A percentile compares a stretch with the other conserved stretches of the same genome.
These are phyloP conservation scores for Corvus cornix DNA, from an alignment of 2,113 vertebrate species.

Conservation along the genomic window DNA sequence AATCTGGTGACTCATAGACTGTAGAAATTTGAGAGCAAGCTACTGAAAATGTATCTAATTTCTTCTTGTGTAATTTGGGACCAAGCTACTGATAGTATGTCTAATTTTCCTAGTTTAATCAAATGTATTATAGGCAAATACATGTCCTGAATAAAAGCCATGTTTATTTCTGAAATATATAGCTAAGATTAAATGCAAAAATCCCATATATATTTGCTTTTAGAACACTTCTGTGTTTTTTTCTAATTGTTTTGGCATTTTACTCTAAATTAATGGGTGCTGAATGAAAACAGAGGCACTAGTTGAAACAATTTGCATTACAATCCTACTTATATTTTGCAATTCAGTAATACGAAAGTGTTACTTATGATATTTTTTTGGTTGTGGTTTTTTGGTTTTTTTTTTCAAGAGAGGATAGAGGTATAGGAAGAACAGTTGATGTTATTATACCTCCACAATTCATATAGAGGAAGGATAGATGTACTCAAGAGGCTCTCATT, in stretches of 20 bases:
- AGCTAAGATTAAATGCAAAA: slow-evolving; percentile 51
- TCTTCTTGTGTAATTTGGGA: slow-evolving; percentile 78
- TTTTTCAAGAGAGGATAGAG: neutral
- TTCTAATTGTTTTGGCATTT: slow-evolving; percentile 51
- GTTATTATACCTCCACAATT: neutral
- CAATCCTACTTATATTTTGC: neutral
- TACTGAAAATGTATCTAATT: slow-evolving; percentile 85
- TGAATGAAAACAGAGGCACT: slow-evolving; percentile 51
- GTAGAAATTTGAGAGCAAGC: slow-evolving; percentile 82
- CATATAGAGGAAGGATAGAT: neutral
- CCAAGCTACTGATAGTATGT: slow-evolving; percentile 74
- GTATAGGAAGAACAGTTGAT: neutral
- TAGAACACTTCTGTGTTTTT: slow-evolving; percentile 10
- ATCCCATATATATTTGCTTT: neutral
- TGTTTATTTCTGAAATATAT: slow-evolving; percentile 60
- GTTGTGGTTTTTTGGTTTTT: rapidly evolving
- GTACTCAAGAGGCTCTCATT: neutral
- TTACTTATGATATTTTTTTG: neutral
- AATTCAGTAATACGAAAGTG: neutral
- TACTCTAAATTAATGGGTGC: slow-evolving; percentile 28
- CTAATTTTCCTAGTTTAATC: slow-evolving; percentile 73
- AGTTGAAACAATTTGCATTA: slow-evolving; percentile 52
- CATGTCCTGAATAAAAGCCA: slow-evolving; percentile 59
- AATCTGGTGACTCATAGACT: slow-evolving; percentile 79
- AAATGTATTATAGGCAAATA: slow-evolving; percentile 68